These are phyloP conservation scores for Pemphredon lugubris DNA, from an alignment of 2,888 invertebrate genomes.

Conservation along the genomic window DNA sequence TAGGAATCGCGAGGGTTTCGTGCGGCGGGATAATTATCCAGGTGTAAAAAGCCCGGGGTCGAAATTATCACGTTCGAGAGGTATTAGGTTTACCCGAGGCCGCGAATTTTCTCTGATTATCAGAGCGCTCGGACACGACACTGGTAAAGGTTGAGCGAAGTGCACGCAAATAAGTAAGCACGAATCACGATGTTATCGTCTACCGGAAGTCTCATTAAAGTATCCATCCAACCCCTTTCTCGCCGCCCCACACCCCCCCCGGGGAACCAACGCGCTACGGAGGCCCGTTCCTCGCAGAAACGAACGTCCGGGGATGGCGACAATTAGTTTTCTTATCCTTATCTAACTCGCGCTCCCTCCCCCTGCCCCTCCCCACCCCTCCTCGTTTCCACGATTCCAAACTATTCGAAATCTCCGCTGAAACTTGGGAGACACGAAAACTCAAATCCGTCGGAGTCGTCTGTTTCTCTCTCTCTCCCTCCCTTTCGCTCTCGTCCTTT, in stretches of 20 bases:
- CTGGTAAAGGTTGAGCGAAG: slow-evolving; percentile 26
- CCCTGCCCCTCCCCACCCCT: background rate
- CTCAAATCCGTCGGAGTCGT: background rate
- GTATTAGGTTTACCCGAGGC: slow-evolving; percentile 1
- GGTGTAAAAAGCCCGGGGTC: background rate
- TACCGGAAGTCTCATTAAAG: slow-evolving; percentile 54
- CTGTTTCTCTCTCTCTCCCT: background rate
- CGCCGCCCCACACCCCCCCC: slow-evolving; percentile 17
- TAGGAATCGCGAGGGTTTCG: background rate
- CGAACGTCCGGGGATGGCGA: slow-evolving; percentile 43
- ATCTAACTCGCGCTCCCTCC: slow-evolving; percentile 39
- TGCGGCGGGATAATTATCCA: background rate
- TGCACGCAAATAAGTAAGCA: slow-evolving; percentile 48
- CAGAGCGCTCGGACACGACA: slow-evolving; percentile 6
- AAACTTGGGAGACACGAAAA: slow-evolving; percentile 10
- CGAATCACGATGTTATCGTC: slow-evolving; percentile 47
- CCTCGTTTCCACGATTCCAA: slow-evolving; percentile 2
- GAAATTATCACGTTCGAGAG: slow-evolving; percentile 3
- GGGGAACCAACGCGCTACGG: slow-evolving; percentile 2
- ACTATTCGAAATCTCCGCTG: slow-evolving; percentile 15
- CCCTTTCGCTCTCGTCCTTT: background rate
- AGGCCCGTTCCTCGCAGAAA: background rate
- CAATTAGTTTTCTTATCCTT: slow-evolving; percentile 69
- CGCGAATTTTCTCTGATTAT: slow-evolving; percentile 2
- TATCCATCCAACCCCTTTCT: too few relatives aligned